Base-by-base conservation (phyloP, 2,888 invertebrate species). In the Agriotes lineatus region DNA sequence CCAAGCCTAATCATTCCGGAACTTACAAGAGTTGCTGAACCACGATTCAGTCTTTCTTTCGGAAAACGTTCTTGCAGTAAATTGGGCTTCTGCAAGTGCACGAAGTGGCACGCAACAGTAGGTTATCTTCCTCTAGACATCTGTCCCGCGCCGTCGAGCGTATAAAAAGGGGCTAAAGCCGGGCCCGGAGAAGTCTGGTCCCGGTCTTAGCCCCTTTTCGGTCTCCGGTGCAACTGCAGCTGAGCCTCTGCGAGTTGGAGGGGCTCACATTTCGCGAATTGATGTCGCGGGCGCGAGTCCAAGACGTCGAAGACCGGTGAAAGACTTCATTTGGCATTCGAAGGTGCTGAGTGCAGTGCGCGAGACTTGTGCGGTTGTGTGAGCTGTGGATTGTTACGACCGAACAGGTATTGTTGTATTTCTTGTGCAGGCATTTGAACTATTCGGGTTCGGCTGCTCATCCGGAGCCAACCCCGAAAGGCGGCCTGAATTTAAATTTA, bases 271-370 rank as follows among this genome's bases (percentile, higher is more conserved):
- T 68, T 69, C 56, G 64, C 69, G 69, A 69, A 69, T 54, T 65
- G 69, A 69, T 69, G 69, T 69, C 69, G 69, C 64, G 69, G 61
- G 56, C 64, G 42, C 39, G 58, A 62, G 67, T 56, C 67, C 50
- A 63, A 68, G 68, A 68, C 68, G 68, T 63, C 48, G 52, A 58
- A 59, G 68, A 68, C 58, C 68, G 57, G 69, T 65, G 69, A 69
- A 69, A 69, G 69, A 69, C 69, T 65, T 64, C 69, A 69, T 69
- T 69, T 65, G 65, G 59, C 59, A 45, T 63, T 65, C 37, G 60
- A 56, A 56, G 54, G 64, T 69, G 56, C 48, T 25, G 6, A 44
- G 18, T 58, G 25, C 25, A 45, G 59, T 64, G 42, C 16, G 42
- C 6, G 16, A 7, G 16, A 42, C 16, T 42, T 39, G 16, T 42